Evolutionary conservation across 1,140 invertebrate species (phyloP), one percentile per base, ranked within the genome.

Genomic region (Brachionus calyciflorus): DNA sequence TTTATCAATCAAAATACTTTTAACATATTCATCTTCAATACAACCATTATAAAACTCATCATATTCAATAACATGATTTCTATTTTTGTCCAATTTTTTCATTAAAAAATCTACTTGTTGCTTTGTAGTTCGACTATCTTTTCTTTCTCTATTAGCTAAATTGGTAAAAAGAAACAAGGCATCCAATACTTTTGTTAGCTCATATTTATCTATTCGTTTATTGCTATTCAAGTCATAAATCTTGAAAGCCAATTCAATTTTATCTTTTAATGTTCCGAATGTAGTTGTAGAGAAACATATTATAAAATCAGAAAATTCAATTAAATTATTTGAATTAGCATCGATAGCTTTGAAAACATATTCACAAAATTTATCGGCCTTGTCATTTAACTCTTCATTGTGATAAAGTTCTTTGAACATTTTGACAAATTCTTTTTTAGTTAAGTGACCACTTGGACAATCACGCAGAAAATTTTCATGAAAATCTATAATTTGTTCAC

Each of bases 221-320:
- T 65, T 24, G 41, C 44, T 65, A 5, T 65, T 44, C 24, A 65
- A 19, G 17, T 73, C 69, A 40, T 51, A 73, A 30, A 73, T 73
- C 12, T 19, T 73, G n/a, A 73, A 73, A 37, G 69, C 69, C 12
- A 49, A 30, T 24, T 73, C 37, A 9, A 73, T 49, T 73, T 73
- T 73, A 33, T 73, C 69, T 10, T 14, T 37, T 21, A 51, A 33
- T 30, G 4, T 24, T 1, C 69, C 69, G 17, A 49, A 55, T 28
- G 69, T 51, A n/a, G 69, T 53, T 9, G 51, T 73, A n/a, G 46
- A 51, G 40, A 73, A 73, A 37, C 33, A 49, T 0, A 53, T 51
- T 12, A 73, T 21, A 24, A 73, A 73, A 10, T 73, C 69, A 4
- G 69, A 10, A 26, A 73, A 73, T 51, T 73, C 69, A 24, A 65